Base-by-base conservation (phyloP, 2,888 invertebrate species). In the Eristalis arbustorum region DNA sequence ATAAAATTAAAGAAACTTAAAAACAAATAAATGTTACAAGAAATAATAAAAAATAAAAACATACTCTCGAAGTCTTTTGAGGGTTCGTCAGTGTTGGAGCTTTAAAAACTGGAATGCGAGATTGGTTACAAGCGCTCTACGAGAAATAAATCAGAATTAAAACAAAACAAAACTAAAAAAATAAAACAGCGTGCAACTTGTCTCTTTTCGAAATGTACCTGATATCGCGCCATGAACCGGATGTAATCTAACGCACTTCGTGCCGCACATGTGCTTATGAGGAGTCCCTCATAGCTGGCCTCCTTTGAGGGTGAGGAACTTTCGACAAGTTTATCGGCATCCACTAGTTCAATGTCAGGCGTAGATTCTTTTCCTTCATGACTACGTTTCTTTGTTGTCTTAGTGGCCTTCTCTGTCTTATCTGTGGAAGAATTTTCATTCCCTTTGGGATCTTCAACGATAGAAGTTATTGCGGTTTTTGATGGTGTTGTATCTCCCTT, bases 211-310 rank as follows among this genome's bases (percentile, higher is more conserved):
- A 61, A 31, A 13, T 14, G 13, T 89, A 93, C 93, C 91, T 93
- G 93, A 89, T 92, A 93, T 28, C 90, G 89, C 0, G 92, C 88
- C 92, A 93, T 93, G 88, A 93, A 93, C 69, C 90, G 90, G 25
- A 93, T 89, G 88, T 92, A 93, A 22, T 92, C 91, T 0, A 89
- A 76, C 3, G 91, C 90, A 89, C 92, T 92, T 3, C 93, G 89
- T 2, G 91, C 90, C 59, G 92, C 91, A 85, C 91, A 90, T 2
- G 92, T 89, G 61, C 90, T 90, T 89, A 93, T 91, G 8, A 93
- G 88, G 3, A 93, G 82, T 1, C 93, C 93, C 77, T 92, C 91
- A 76, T 90, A 92, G 3, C 81, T 84, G 0, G 90, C 90, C 1
- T 91, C 91, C 68, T 81, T 66, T 4, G 74, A 2, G 37, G 56